Conservation (phyloP, 2,113 vertebrate genomes). For the Enhydra lutris region DNA sequence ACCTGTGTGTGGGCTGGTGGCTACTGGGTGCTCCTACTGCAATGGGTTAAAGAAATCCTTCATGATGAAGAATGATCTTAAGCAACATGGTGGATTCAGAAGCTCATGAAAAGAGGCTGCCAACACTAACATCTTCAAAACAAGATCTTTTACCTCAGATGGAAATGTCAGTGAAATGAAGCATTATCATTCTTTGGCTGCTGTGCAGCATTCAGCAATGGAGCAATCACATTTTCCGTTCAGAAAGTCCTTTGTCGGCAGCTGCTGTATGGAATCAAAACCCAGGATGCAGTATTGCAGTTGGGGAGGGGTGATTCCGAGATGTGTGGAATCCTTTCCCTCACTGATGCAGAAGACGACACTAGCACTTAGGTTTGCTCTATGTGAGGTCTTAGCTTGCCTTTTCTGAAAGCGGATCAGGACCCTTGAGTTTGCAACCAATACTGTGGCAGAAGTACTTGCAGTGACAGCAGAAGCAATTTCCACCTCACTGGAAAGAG, state of each 20-base stretch:
- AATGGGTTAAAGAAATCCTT: slow-evolving; percentile 66
- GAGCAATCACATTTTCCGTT: slow-evolving; percentile 91
- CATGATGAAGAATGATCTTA: not conserved
- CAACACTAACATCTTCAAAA: slow-evolving; percentile 74
- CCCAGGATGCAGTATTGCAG: slow-evolving; percentile 87
- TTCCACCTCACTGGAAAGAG: slow-evolving; percentile 91
- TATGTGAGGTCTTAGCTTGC: slow-evolving; percentile 93
- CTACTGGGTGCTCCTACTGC: not conserved
- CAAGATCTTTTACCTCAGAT: slow-evolving; percentile 67
- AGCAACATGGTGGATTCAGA: slow-evolving; percentile 82
- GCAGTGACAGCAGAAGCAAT: slow-evolving; percentile 91
- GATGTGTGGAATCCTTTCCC: slow-evolving; percentile 93
- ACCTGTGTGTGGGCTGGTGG: not conserved
- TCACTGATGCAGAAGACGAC: slow-evolving; percentile 92
- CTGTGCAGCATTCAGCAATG: slow-evolving; percentile 93
- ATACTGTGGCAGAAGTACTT: slow-evolving; percentile 89
- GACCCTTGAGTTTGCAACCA: slow-evolving; percentile 85
- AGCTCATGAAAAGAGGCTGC: slow-evolving; percentile 76
- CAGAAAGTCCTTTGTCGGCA: slow-evolving; percentile 95
- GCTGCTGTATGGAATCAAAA: slow-evolving; percentile 91
- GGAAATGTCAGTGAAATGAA: slow-evolving; percentile 82
- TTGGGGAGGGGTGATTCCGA: slow-evolving; percentile 89
- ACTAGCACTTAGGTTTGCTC: slow-evolving; percentile 93
- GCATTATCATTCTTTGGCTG: slow-evolving; percentile 93
- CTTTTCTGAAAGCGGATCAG: slow-evolving; percentile 81